Evolutionary conservation across 2,888 invertebrate species (phyloP).

Genomic region (Monoplex corrugatus): DNA sequence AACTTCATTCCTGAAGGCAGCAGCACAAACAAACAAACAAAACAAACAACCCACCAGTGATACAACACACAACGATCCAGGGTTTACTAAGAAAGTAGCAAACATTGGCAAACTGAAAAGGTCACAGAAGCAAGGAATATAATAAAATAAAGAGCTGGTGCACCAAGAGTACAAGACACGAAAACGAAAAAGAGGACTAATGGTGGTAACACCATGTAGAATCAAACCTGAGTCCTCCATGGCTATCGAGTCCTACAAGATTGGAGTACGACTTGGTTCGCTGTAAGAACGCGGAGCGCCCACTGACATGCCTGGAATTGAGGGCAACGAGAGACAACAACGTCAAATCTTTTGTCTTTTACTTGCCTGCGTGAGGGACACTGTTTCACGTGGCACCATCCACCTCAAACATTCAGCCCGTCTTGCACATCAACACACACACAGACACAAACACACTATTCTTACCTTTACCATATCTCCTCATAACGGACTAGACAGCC

Average conservation of each 20-base stretch:
- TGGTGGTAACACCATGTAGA: neutral
- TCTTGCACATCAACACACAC: too few species aligned
- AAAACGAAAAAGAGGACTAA: constrained; percentile 8
- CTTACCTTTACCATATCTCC: too few species aligned
- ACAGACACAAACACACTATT: too few species aligned
- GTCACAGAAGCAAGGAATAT: neutral
- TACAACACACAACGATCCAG: constrained; percentile 1
- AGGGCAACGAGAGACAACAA: neutral
- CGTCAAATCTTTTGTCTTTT: neutral
- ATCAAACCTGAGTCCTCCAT: constrained; percentile 51
- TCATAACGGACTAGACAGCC: too few species aligned
- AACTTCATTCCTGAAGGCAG: too few species aligned
- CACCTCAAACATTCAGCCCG: too few species aligned
- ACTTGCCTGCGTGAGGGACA: too few species aligned
- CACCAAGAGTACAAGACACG: constrained; percentile 15
- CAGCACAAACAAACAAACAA: too few species aligned
- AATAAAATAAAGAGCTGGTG: constrained; percentile 31
- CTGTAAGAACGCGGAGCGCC: constrained; percentile 67
- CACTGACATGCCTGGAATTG: constrained; percentile 75
- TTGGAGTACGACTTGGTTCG: constrained; percentile 74
- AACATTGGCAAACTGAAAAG: constrained; percentile 34
- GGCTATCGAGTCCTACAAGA: constrained; percentile 69
- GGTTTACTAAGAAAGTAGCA: neutral
- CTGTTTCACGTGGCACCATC: too few species aligned
- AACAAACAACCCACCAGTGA: too few species aligned